Base-by-base conservation (phyloP, 64 coral and sea anemone genomes). In the Hydrozoanthus tunicans region DNA sequence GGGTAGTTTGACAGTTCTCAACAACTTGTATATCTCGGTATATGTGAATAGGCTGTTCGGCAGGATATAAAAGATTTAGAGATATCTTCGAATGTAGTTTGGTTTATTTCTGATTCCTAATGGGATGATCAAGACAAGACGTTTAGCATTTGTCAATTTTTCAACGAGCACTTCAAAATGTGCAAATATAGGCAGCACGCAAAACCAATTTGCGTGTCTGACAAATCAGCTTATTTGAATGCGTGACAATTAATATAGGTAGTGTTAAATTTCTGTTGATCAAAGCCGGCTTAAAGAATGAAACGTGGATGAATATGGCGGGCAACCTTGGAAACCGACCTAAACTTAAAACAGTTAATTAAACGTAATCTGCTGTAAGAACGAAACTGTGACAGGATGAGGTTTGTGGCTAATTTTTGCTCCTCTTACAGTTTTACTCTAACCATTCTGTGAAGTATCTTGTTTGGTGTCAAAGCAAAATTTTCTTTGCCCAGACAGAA, bases 231-330 rank as follows among this genome's bases (percentile, higher is more conserved):
- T 58, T 59, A 71, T 58, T 76, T 72, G 14, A 67, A 70, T 24
- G 84, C 84, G 84, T 88, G 84, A 74, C 84, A 88, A 32, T 66
- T 7, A 57, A 79, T 58, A 17, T 79, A 79, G 6, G 5, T 24
- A 62, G 61, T 67, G 27, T 83, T 62, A 67, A 20, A 43, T 83
- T 83, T 65, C n/a, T 68, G 9, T 53, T 83, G 17, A 78, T 32
- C 43, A 78, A 58, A 60, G 74, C 10, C 1, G n/a, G 24, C 7
- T 73, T 24, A 43, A 81, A 6, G 84, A 59, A 24, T 66, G 27
- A 75, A 6, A 60, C 6, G 25, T 11, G 3, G 14, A 75, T 7
- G 26, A 73, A 43, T 59, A 75, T 88, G 11, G 68, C 17, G 1
- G 54, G 6, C 10, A 10, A 23, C 83, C 67, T 58, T 70, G 69